phyloP scores from a whole-genome alignment of 1,140 invertebrate genomes.

The Cotesia vestalis region DNA sequence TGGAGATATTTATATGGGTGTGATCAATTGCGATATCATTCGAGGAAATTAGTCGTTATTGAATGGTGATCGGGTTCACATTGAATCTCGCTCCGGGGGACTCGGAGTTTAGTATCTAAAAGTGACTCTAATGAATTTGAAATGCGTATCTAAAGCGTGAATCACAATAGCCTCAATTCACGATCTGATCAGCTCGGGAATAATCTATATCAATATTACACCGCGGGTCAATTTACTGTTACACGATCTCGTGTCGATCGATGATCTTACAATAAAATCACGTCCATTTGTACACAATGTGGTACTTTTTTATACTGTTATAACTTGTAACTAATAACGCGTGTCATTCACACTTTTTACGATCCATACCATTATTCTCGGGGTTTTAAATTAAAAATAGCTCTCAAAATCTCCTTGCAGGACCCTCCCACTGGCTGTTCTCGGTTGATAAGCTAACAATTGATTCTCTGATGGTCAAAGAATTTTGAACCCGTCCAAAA shows the following conservation, averaged over 20 bases:
- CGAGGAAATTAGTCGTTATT: conserved; percentile 22
- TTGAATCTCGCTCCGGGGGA: conserved; percentile 30
- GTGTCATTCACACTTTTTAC: no score
- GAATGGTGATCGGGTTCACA: conserved; percentile 17
- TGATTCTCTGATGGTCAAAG: no score
- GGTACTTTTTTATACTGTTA: not conserved
- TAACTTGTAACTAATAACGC: no score
- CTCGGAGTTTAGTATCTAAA: not conserved
- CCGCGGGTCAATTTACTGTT: conserved; percentile 27
- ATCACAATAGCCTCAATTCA: conserved; percentile 22
- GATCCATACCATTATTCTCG: no score
- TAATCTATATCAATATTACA: conserved; percentile 28
- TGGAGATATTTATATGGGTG: no score
- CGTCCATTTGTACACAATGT: not conserved
- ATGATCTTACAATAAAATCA: not conserved
- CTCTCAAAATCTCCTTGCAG: no score
- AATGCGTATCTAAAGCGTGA: conserved; percentile 21
- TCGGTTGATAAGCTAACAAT: no score
- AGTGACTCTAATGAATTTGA: conserved; percentile 29
- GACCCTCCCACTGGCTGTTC: no score
- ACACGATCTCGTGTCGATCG: not conserved
- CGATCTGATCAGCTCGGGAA: not conserved
- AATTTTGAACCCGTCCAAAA: no score
- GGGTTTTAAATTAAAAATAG: no score
- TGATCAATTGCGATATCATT: conserved; percentile 22